A percentile compares a stretch with the other conserved stretches of the same genome.
Evolutionary conservation across 1,140 invertebrate species (phyloP).

Genomic region (Apis florea): DNA sequence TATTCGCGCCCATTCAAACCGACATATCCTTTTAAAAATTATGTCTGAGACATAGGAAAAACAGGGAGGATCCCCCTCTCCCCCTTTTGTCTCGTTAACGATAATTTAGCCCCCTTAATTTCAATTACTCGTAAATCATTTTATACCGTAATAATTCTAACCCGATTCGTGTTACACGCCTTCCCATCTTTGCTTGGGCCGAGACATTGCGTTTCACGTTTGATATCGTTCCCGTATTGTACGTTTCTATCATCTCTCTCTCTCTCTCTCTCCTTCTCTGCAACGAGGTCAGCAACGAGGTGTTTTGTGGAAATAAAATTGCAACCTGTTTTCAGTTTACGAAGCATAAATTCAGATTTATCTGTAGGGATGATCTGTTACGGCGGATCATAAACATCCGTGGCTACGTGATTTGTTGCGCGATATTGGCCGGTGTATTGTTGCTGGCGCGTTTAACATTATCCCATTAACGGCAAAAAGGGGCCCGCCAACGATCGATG

Average conservation of each 20-base stretch:
- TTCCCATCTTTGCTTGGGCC: neutral
- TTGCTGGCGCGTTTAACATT: neutral
- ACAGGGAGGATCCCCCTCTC: no score
- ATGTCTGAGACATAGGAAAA: no score
- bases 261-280: no score
- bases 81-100: neutral
- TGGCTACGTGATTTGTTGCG: constrained; percentile 6
- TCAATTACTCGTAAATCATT: constrained; percentile 15
- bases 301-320: constrained; percentile 15
- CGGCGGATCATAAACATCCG: constrained; percentile 19
- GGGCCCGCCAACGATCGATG: no score
- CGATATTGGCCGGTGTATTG: constrained; percentile 14
- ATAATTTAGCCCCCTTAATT: constrained; percentile 23
- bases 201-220: neutral
- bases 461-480: no score
- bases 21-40: neutral
- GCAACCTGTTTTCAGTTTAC: constrained; percentile 12
- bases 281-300: neutral
- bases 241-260: neutral
- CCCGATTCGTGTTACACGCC: neutral
- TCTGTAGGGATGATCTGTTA: constrained; percentile 13
- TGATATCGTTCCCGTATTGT: neutral
- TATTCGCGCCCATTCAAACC: neutral
- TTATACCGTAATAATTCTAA: neutral
- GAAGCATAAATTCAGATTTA: constrained; percentile 18